Base-by-base conservation (phyloP, 2,888 invertebrate genomes). In the Silvanus unidentatus region DNA sequence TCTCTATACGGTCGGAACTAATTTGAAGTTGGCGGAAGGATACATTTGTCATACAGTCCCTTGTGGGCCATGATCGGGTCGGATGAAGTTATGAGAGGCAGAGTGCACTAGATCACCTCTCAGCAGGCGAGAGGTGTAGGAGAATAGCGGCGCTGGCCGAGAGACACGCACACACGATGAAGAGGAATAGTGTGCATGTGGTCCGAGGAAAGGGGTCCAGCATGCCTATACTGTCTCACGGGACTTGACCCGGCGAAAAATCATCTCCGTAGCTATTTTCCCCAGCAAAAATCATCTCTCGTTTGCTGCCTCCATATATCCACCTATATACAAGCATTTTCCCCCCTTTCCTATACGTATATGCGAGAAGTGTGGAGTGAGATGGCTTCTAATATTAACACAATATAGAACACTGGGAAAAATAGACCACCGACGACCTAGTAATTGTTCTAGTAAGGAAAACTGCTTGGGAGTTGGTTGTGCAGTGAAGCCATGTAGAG, bases 1-100 rank as follows among this genome's bases (percentile, higher is more conserved):
- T 52, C 53, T 52, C 58, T 61, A 59, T 61, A 66, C 64, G 67
- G 63, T 66, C 66, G 68, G 71, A 72, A 72, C 72, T 72, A 72
- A 72, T 72, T 72, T 71, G 71, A 72, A 72, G 71, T 72, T 71
- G 71, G 70, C 68, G 71, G 71, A 72, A 72, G 71, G 71, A 69
- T 72, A 72, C 72, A 72, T 72, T 72, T 72, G 72, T 72, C 72
- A 72, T 72, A 69, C 66, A 66, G 65, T 72, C 72, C 71, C 72
- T 54, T 53, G 71, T 60, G 72, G 62, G 72, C 71, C 70, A 72
- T 72, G 71, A 72, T 72, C 71, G 71, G 71, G 68, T 69, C 69
- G 71, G 71, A 71, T 71, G 72, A 71, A 72, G 72, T 72, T 72
- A 72, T 72, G 72, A 71, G 69, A 68, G 66, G 67, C 69, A 64